Conservation (phyloP, 2,888 invertebrate species). For the Uloborus plumipes region DNA sequence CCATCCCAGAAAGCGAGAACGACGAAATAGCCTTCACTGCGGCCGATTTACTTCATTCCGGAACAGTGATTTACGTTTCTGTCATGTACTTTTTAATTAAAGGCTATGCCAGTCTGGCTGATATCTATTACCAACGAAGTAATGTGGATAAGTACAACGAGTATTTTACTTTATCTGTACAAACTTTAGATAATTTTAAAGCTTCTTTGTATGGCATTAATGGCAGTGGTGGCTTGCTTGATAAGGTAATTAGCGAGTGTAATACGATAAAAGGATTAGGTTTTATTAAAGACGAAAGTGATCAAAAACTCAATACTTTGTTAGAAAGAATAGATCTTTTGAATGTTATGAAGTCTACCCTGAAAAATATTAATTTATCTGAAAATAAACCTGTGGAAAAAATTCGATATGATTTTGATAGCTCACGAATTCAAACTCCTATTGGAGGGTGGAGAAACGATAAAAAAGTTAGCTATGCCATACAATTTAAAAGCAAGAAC, state of each 20-base stretch:
- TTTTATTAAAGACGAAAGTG: background rate
- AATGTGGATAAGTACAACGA: background rate
- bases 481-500: background rate
- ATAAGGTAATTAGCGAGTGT: background rate
- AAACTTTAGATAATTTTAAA: background rate
- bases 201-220: background rate
- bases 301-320: background rate
- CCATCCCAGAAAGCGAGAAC: background rate
- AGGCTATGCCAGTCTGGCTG: background rate
- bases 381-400: no score
- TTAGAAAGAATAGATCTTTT: background rate
- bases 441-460: background rate
- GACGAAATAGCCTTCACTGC: background rate
- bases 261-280: background rate
- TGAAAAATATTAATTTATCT: background rate
- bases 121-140: background rate
- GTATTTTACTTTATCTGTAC: background rate
- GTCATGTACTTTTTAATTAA: constrained; percentile 4
- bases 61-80: background rate
- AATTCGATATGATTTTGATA: no score
- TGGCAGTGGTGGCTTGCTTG: background rate
- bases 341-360: no score
- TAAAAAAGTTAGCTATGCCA: background rate
- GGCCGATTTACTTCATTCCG: background rate
- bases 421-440: background rate